Base-by-base conservation (phyloP, 2,797 vertebrate genomes). In the Malurus leucopterus region DNA sequence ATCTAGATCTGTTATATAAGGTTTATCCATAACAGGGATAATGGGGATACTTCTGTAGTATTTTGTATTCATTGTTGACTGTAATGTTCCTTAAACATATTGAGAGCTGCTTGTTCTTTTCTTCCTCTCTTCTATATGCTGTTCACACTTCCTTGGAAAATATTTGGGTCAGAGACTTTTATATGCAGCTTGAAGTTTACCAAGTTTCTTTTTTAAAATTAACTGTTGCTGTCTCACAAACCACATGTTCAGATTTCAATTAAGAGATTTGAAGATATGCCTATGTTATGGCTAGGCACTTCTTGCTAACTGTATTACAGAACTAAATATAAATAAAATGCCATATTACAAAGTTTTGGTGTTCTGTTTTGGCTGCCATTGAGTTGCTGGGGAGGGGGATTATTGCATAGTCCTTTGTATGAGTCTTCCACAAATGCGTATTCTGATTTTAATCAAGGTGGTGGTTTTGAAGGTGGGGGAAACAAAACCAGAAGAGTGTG, bases 241-340 rank as follows among this genome's bases (percentile, higher is more conserved):
- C 36, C 36, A n/a, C 2, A 0, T n/a, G 26, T 30, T 77, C 47
- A 47, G 27, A 40, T 36, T 61, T 74, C 17, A 65, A 6, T 51
- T 3, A 0, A 73, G 57, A 61, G 15, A 36, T 57, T 76, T 92
- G 77, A 78, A 65, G 67, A 15, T 64, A 54, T 5, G 41, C 59
- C 54, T 40, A 10, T 73, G 53, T 81, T 73, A 55, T 50, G 67
- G 23, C 70, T 22, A 38, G 88, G 53, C 34, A 14, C 11, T 79
- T 70, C n/a, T 55, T 53, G 34, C 26, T 64, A n/a, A 46, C 44
- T 80, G 26, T 79, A 41, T 72, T 49, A 46, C 27, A 75, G 69
- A 74, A 57, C 27, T 67, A 55, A 62, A 18, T 77, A 15, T 51
- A 80, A 95, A 90, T 93, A 92, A 92, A 95, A 72, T 63, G 63